Conservation (phyloP, 2,113 vertebrate species). For the Coptodon bakossiorum region DNA sequence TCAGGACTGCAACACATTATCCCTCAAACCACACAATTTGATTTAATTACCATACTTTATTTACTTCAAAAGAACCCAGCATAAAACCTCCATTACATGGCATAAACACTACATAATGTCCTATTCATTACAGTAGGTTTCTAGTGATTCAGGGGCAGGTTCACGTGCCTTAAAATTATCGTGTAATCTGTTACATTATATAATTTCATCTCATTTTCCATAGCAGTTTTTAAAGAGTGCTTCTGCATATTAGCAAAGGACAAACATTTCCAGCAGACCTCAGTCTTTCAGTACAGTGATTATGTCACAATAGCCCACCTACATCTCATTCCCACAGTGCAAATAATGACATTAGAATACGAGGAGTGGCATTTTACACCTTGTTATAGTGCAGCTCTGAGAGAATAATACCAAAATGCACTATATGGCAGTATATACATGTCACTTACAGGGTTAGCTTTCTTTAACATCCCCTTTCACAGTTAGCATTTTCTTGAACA, state of each 20-base stretch:
- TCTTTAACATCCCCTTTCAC: constrained; percentile 40
- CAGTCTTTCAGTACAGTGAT: background rate
- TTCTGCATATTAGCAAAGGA: constrained; percentile 10
- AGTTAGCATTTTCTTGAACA: constrained; percentile 36
- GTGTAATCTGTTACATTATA: constrained; percentile 8
- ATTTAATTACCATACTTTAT: constrained; percentile 24
- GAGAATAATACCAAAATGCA: constrained; percentile 20
- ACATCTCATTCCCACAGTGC: constrained; percentile 7
- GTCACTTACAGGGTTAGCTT: constrained; percentile 27
- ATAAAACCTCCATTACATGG: constrained; percentile 20
- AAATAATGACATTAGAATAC: constrained; percentile 16
- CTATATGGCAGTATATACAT: constrained; percentile 47
- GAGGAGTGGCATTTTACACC: background rate
- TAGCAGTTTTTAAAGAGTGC: background rate
- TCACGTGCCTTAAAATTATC: constrained; percentile 18
- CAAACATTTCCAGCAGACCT: background rate
- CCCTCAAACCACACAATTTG: constrained; percentile 4
- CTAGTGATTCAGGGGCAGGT: constrained; percentile 26
- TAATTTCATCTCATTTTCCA: background rate
- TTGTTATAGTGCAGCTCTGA: constrained; percentile 26
- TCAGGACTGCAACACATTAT: constrained; percentile 42
- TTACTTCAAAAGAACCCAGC: background rate
- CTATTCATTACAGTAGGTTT: constrained; percentile 12
- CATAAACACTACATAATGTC: constrained; percentile 38
- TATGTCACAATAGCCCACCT: background rate